Conservation (phyloP, 1,140 invertebrate species). For the Bombus affinis region DNA sequence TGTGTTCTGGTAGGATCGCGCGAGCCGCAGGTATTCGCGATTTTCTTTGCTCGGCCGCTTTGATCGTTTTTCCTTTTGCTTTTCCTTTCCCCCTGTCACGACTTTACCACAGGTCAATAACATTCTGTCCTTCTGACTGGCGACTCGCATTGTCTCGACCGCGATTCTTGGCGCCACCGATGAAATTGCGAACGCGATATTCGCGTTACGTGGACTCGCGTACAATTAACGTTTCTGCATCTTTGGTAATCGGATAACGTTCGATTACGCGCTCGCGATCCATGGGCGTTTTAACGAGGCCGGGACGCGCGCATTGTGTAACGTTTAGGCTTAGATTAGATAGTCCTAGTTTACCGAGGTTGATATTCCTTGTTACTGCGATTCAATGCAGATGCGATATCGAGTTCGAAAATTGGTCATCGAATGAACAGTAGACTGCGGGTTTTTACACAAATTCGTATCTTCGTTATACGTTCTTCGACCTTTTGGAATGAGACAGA, state of each 20-base stretch:
- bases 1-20: background rate
- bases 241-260: slow-evolving; percentile 9
- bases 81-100: slow-evolving; percentile 39
- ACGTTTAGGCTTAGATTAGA: background rate
- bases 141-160: slow-evolving; percentile 24
- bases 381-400: no score
- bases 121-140: slow-evolving; percentile 22
- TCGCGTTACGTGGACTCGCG: background rate
- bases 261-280: slow-evolving; percentile 4
- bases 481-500: no score
- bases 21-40: background rate
- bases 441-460: no score
- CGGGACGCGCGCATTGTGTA: background rate
- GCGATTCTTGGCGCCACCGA: background rate
- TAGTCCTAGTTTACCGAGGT: background rate
- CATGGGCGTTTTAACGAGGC: background rate
- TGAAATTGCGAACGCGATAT: background rate
- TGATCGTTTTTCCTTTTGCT: slow-evolving; percentile 26
- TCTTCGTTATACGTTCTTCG: no score
- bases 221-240: background rate
- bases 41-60: slow-evolving; percentile 15
- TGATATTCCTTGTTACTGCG: background rate
- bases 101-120: slow-evolving; percentile 22
- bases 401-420: no score
- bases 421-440: no score